Conservation (phyloP, 2,113 vertebrate species). For the Lonchura striata region DNA sequence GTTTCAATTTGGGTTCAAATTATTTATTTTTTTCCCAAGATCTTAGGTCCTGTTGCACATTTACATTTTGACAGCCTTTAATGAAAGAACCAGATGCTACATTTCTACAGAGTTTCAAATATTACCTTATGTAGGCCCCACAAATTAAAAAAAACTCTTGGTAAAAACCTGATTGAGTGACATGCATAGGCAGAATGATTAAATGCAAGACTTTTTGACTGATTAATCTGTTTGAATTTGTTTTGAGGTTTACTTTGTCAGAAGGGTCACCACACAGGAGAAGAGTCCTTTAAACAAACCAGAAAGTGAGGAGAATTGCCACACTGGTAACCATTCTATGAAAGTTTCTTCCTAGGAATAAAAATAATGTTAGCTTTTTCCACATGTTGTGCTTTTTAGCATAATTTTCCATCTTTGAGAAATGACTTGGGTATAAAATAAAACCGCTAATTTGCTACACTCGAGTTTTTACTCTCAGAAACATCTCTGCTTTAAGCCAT, state of each 20-base stretch:
- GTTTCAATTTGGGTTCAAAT: neutral
- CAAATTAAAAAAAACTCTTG: neutral
- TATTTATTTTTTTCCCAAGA: neutral
- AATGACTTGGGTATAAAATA: conserved; percentile 22
- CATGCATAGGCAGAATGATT: neutral
- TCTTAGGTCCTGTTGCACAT: neutral
- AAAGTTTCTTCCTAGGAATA: neutral
- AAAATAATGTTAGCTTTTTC: neutral
- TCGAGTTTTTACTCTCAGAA: neutral
- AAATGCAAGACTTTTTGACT: neutral
- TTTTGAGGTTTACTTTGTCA: neutral
- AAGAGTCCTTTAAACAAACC: neutral
- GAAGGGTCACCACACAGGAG: neutral
- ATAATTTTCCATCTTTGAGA: conserved; percentile 21
- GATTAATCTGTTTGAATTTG: neutral
- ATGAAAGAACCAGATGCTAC: conserved; percentile 6
- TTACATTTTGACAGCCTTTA: neutral
- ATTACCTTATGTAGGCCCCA: neutral
- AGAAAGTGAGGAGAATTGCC: neutral
- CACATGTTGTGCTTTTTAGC: neutral
- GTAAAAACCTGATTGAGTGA: neutral
- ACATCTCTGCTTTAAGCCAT: neutral
- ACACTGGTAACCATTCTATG: neutral
- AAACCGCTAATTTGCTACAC: conserved; percentile 24
- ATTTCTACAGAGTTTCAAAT: neutral